These are phyloP conservation scores for Mugil cephalus DNA, from an alignment of 2,113 vertebrate species.

Conservation along the genomic window DNA sequence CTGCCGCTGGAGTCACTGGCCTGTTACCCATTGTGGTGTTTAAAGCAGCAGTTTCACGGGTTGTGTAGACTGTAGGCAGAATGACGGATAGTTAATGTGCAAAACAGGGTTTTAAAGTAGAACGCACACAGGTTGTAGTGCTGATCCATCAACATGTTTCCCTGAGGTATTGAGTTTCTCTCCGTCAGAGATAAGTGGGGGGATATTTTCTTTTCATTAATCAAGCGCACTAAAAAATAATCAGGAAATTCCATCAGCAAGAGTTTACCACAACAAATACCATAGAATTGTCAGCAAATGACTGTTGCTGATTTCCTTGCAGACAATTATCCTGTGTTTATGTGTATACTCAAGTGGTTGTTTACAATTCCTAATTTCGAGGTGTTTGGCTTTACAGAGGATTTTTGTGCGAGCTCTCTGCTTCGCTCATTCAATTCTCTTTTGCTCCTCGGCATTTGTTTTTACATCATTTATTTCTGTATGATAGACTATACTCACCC, in stretches of 20 bases:
- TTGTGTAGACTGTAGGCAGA: not conserved
- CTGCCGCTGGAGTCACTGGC: conserved; percentile 54
- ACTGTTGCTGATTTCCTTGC: conserved; percentile 16
- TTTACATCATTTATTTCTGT: conserved; percentile 14
- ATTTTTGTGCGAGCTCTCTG: conserved; percentile 11
- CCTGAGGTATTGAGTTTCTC: not conserved
- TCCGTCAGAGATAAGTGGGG: not conserved
- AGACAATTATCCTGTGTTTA: conserved; percentile 9
- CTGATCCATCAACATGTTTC: not conserved
- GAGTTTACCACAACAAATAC: conserved; percentile 12
- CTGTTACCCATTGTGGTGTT: conserved; percentile 18
- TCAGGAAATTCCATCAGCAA: conserved; percentile 49
- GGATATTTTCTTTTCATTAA: conserved; percentile 21
- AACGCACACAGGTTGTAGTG: too few relatives aligned
- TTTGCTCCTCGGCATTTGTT: conserved; percentile 3
- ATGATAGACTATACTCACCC: not conserved
- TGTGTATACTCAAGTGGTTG: not conserved
- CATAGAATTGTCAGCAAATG: conserved; percentile 17
- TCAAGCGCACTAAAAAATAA: conserved; percentile 24
- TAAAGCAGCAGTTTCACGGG: conserved; percentile 1
- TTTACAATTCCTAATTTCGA: conserved; percentile 23
- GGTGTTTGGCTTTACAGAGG: conserved; percentile 8
- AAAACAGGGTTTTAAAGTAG: not conserved
- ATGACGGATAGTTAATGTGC: not conserved
- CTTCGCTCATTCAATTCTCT: conserved; percentile 18